These are phyloP conservation scores for Tapirus terrestris DNA, from an alignment of 2,113 vertebrate genomes.

Conservation along the genomic window DNA sequence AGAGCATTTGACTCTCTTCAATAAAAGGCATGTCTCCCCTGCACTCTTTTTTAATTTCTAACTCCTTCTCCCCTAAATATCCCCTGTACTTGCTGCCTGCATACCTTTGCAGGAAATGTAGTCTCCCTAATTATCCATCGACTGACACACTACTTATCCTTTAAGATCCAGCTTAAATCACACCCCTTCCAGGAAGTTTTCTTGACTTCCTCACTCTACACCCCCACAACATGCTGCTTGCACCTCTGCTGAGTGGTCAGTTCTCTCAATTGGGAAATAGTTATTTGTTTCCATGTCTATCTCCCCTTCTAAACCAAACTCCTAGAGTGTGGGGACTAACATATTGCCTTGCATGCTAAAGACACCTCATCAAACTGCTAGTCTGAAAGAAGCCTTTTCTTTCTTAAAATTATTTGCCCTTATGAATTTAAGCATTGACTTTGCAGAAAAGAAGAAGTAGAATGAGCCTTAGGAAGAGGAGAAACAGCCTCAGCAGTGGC, in stretches of 20 bases:
- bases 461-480: neutral
- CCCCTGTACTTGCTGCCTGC: neutral
- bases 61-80: neutral
- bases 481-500: neutral
- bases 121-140: neutral
- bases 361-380: neutral
- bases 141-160: neutral
- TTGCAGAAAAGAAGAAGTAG: neutral
- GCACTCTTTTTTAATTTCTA: neutral
- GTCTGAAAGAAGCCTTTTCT: neutral
- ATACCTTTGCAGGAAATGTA: neutral
- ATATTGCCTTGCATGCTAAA: neutral
- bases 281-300: neutral
- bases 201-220: neutral
- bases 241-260: neutral
- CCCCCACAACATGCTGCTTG: neutral
- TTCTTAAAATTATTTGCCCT: conserved; percentile 16
- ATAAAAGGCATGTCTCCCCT: neutral
- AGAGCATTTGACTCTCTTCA: neutral
- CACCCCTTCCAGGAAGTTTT: neutral
- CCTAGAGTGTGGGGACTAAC: neutral
- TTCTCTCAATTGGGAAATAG: neutral
- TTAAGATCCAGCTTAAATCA: neutral
- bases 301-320: conserved; percentile 13
- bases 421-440: neutral